A percentile compares a stretch with the other conserved stretches of the same genome.
Conservation (phyloP, 2,113 vertebrate genomes). For the Myanophis thanlyinensis region DNA sequence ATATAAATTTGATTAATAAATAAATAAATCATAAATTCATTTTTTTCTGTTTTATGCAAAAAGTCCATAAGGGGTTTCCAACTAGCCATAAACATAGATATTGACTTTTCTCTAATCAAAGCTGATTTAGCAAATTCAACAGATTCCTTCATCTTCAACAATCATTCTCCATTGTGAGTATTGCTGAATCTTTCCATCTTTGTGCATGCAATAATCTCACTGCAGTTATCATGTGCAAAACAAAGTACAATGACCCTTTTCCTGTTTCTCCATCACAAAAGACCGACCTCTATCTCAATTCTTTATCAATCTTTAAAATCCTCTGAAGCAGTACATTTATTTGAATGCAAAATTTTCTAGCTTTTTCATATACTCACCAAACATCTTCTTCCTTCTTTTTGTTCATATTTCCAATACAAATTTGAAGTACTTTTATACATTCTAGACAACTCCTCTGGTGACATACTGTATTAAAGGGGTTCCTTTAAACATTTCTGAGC, state of each 20-base stretch:
- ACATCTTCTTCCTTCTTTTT: background rate
- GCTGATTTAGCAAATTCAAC: background rate
- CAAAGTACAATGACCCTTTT: background rate
- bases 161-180: background rate
- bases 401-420: background rate
- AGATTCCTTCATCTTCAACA: background rate
- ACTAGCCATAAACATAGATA: background rate
- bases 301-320: background rate
- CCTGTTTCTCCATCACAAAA: background rate
- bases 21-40: background rate
- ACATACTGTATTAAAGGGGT: background rate
- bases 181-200: background rate
- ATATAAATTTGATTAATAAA: no score
- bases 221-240: background rate
- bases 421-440: background rate
- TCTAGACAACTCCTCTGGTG: background rate
- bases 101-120: background rate
- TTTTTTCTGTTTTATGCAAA: background rate
- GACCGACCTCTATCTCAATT: background rate
- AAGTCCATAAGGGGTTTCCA: background rate
- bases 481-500: background rate
- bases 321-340: background rate
- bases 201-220: background rate
- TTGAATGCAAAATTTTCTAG: background rate
- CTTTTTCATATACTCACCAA: background rate